Percentiles rank a stretch among this genome's conserved stretches.
These are phyloP conservation scores for Heptranchias perlo DNA, from an alignment of 2,113 vertebrate genomes.

Conservation along the genomic window DNA sequence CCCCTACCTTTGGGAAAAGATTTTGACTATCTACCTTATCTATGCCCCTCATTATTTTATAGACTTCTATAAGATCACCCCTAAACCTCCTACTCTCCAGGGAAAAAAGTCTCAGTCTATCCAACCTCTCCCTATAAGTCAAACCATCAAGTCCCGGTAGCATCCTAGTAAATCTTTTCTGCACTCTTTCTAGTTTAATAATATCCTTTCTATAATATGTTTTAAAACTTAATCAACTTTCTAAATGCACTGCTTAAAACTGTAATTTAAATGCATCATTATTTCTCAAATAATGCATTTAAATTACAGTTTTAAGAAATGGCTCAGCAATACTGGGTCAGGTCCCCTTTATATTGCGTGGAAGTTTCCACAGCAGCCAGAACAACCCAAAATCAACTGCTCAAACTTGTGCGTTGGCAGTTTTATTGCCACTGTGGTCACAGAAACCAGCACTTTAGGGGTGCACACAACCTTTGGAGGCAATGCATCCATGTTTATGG, in stretches of 20 bases:
- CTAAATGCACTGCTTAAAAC: neutral
- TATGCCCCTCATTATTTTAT: no score
- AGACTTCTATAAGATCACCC: no score
- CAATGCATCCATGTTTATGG: neutral
- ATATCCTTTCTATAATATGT: no score
- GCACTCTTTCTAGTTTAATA: no score
- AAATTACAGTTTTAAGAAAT: neutral
- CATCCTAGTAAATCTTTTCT: no score
- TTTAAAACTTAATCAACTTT: neutral
- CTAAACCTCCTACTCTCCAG: no score
- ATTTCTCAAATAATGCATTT: neutral
- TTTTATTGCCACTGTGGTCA: neutral
- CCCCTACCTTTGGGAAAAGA: no score
- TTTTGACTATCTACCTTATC: no score
- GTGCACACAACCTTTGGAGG: neutral
- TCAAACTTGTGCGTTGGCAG: neutral
- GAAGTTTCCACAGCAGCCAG: neutral
- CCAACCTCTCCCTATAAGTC: no score
- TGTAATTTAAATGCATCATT: no score
- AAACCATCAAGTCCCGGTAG: no score
- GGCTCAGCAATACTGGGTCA: neutral
- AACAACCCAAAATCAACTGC: neutral
- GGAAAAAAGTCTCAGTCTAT: no score
- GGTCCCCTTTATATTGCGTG: neutral
- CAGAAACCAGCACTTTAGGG: neutral